Conservation (phyloP, 2,888 invertebrate genomes). For the Parnassius glacialis region DNA sequence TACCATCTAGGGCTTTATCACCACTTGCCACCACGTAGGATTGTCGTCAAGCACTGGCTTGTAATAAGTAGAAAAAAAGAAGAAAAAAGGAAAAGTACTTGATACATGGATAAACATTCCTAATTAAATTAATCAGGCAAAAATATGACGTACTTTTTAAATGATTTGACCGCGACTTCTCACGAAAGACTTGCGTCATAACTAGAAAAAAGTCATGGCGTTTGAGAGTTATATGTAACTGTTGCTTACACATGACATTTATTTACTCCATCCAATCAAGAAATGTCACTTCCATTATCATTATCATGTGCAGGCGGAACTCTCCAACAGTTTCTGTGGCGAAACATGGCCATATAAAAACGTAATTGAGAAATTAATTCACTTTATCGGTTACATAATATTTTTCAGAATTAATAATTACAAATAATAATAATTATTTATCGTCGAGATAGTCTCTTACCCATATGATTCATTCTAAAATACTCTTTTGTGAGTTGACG, state of each 20-base stretch:
- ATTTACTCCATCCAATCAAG: too few relatives aligned
- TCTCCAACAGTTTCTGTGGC: not conserved
- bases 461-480: too few relatives aligned
- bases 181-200: constrained; percentile 8
- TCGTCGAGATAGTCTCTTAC: too few relatives aligned
- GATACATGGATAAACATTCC: not conserved
- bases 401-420: too few relatives aligned
- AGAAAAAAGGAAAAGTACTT: not conserved
- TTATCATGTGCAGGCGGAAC: constrained; percentile 5
- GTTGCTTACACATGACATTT: too few relatives aligned
- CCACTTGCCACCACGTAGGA: too few relatives aligned
- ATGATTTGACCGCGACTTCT: constrained; percentile 1
- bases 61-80: too few relatives aligned
- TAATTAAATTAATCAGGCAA: not conserved
- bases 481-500: too few relatives aligned
- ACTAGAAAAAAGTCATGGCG: constrained; percentile 4
- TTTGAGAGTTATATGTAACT: not conserved
- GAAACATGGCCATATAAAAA: not conserved
- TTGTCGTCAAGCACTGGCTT: too few relatives aligned
- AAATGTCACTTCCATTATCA: constrained; percentile 3
- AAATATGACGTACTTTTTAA: constrained; percentile 5
- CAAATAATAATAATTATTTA: too few relatives aligned
- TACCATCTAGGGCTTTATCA: too few relatives aligned
- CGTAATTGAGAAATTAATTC: not conserved
- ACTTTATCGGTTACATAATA: too few relatives aligned